These are phyloP conservation scores for Pheosia gnoma DNA, from an alignment of 2,888 invertebrate genomes.

Conservation along the genomic window DNA sequence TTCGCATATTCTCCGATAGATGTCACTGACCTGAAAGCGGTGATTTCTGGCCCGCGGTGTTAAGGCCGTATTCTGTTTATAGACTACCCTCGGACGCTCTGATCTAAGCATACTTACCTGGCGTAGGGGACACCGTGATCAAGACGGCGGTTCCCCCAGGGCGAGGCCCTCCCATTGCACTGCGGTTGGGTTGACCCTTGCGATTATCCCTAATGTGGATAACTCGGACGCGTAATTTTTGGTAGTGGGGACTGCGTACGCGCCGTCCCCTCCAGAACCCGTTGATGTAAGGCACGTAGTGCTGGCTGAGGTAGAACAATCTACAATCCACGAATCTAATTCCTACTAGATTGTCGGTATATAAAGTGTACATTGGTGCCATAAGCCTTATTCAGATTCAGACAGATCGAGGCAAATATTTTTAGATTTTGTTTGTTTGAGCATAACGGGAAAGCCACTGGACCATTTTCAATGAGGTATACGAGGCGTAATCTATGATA, in stretches of 20 bases:
- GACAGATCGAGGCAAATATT: too few species aligned
- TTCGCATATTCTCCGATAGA: background rate
- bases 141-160: constrained; percentile 28
- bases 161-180: constrained; percentile 29
- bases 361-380: too few species aligned
- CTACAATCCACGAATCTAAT: too few species aligned
- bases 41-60: constrained; percentile 1
- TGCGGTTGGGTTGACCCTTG: constrained; percentile 22
- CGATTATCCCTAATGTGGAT: constrained; percentile 26
- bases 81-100: background rate
- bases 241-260: constrained; percentile 31
- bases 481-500: too few species aligned
- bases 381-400: too few species aligned
- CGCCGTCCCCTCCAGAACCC: constrained; percentile 17
- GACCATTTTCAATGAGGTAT: too few species aligned
- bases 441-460: too few species aligned
- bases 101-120: constrained; percentile 31
- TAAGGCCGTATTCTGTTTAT: background rate
- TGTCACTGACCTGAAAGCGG: background rate
- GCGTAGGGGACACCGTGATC: constrained; percentile 27
- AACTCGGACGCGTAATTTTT: constrained; percentile 28
- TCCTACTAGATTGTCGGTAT: too few species aligned
- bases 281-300: too few species aligned
- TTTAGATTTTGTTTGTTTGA: too few species aligned
- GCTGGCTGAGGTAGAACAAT: too few species aligned